Evolutionary conservation across 2,113 vertebrate species (phyloP).

Genomic region (Gila orcuttii): DNA sequence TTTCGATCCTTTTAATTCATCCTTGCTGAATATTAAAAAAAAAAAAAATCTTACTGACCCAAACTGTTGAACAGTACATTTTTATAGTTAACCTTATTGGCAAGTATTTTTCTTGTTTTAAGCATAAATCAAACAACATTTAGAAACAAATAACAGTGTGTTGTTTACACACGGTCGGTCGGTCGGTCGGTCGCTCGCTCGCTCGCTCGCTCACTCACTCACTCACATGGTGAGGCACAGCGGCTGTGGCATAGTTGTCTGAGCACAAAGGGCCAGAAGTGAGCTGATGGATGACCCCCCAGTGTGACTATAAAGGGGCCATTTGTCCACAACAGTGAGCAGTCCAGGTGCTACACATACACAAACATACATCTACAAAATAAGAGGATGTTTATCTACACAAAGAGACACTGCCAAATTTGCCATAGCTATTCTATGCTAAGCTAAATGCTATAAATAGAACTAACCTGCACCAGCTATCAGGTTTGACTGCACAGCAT

Average conservation of each 20-base stretch:
- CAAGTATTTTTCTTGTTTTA: not conserved
- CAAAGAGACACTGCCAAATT: not conserved
- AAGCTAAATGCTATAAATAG: not conserved
- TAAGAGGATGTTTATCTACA: not conserved
- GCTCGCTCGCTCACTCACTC: constrained; percentile 33
- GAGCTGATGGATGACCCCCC: constrained; percentile 69
- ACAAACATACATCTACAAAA: not conserved
- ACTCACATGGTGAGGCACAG: constrained; percentile 21
- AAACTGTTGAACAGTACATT: not conserved
- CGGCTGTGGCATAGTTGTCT: constrained; percentile 40
- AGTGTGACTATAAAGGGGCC: constrained; percentile 67
- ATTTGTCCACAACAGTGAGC: constrained; percentile 71
- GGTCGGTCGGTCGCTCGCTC: no score
- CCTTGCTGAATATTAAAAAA: not conserved
- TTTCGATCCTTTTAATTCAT: not conserved
- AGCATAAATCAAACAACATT: not conserved
- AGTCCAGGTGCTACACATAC: constrained; percentile 44
- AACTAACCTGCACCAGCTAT: not conserved
- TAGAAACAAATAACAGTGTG: not conserved
- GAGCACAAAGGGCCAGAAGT: constrained; percentile 38
- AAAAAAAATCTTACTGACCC: not conserved
- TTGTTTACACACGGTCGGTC: not conserved
- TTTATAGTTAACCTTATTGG: not conserved
- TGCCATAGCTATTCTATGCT: not conserved
- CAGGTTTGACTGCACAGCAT: not conserved